A percentile compares a stretch with the other conserved stretches of the same genome.
These are phyloP conservation scores for Eubasilissa regina DNA, from an alignment of 1,140 invertebrate genomes.

Conservation along the genomic window DNA sequence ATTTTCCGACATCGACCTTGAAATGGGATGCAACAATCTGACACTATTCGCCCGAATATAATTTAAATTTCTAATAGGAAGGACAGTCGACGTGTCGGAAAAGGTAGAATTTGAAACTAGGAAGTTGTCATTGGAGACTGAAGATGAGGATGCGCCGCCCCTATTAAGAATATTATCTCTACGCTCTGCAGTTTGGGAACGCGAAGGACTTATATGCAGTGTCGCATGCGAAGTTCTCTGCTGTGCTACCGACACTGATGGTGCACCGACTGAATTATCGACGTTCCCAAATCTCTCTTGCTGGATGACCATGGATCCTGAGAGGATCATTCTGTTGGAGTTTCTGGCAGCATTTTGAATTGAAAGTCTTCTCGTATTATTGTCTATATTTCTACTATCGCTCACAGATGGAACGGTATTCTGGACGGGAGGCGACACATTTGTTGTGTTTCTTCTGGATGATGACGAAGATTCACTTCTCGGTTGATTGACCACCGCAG, in stretches of 20 bases:
- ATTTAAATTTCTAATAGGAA: conserved; percentile 52
- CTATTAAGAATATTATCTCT: conserved; percentile 22
- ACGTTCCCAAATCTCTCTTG: conserved; percentile 39
- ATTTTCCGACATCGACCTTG: conserved; percentile 14
- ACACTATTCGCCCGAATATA: conserved; percentile 48
- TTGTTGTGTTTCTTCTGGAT: conserved; percentile 21
- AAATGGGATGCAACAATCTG: conserved; percentile 47
- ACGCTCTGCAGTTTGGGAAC: conserved; percentile 12
- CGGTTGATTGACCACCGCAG: neutral
- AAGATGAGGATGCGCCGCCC: neutral
- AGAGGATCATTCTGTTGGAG: conserved; percentile 20
- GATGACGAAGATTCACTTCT: conserved; percentile 26
- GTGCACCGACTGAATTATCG: neutral
- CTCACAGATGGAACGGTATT: conserved; percentile 46
- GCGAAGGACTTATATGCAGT: conserved; percentile 33
- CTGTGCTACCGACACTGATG: neutral
- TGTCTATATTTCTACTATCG: conserved; percentile 37
- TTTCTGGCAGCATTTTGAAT: conserved; percentile 24
- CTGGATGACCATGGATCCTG: conserved; percentile 21
- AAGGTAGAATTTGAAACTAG: conserved; percentile 38
- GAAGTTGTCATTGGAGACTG: neutral
- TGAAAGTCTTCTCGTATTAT: conserved; percentile 17
- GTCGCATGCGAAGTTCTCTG: conserved; percentile 22
- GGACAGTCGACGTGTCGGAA: conserved; percentile 33
- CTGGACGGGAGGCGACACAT: conserved; percentile 17